Percentiles rank a stretch among this genome's conserved stretches.
Evolutionary conservation across 2,113 vertebrate genomes (phyloP).

Genomic region (Aphyosemion australe): DNA sequence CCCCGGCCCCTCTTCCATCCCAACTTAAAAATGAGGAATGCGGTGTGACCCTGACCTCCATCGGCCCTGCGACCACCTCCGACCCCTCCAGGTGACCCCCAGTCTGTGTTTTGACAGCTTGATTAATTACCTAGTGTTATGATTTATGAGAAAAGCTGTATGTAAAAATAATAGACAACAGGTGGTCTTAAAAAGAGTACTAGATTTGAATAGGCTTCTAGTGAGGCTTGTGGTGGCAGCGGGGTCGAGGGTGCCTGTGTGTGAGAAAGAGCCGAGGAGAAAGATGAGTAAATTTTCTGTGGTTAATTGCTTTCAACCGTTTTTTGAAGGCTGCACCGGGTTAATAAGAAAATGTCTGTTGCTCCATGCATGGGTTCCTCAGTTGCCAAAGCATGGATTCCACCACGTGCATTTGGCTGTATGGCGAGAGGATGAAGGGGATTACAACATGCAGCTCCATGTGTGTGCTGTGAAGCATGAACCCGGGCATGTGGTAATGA

Average conservation of each 20-base stretch:
- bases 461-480: conserved; percentile 72
- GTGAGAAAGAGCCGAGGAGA: conserved; percentile 32
- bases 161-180: conserved; percentile 99
- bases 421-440: conserved; percentile 67
- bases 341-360: conserved; percentile 82
- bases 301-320: conserved; percentile 78
- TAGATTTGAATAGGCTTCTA: conserved; percentile 74
- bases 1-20: conserved; percentile 95
- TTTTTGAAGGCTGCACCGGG: conserved; percentile 68
- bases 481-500: conserved; percentile 75
- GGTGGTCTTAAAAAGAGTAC: conserved; percentile 95
- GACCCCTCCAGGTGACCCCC: conserved; percentile 93
- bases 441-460: conserved; percentile 73
- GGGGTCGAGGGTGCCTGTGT: conserved; percentile 30
- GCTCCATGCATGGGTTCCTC: conserved; percentile 60
- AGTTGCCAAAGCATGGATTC: conserved; percentile 57
- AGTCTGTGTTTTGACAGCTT: conserved; percentile 98
- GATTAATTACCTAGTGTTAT: conserved; percentile 99
- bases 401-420: conserved; percentile 53
- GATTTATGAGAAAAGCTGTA: conserved; percentile 99
- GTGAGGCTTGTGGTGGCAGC: conserved; percentile 47
- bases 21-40: conserved; percentile 99
- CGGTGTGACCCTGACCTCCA: conserved; percentile 99
- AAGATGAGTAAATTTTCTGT: conserved; percentile 83
- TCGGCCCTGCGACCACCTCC: conserved; percentile 94